Conservation (phyloP, 2,888 invertebrate species). For the Sinohyriopsis cumingii region DNA sequence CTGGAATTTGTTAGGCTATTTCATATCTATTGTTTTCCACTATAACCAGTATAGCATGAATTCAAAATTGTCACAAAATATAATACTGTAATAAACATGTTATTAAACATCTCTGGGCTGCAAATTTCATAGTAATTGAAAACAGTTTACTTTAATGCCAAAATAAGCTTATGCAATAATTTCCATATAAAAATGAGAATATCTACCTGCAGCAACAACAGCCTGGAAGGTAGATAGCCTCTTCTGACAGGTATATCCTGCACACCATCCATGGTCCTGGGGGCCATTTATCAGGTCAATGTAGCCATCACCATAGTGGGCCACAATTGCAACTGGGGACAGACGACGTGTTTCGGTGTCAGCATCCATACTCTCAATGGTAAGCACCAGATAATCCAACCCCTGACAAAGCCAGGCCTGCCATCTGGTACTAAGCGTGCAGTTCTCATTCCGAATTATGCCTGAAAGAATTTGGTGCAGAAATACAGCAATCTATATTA, state of each 20-base stretch:
- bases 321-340: slow-evolving; percentile 60
- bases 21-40: too few relatives aligned
- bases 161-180: too few relatives aligned
- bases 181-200: too few relatives aligned
- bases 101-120: too few relatives aligned
- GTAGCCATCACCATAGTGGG: slow-evolving; percentile 35
- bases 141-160: too few relatives aligned
- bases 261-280: slow-evolving; percentile 70
- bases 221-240: slow-evolving; percentile 64
- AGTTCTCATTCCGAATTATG: slow-evolving; percentile 12
- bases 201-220: slow-evolving; percentile 54
- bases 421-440: slow-evolving; percentile 38
- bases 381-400: slow-evolving; percentile 52
- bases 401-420: slow-evolving; percentile 55
- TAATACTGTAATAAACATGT: too few relatives aligned
- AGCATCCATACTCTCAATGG: slow-evolving; percentile 64
- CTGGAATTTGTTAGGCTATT: too few relatives aligned
- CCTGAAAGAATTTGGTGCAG: not conserved
- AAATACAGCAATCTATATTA: too few relatives aligned
- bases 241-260: slow-evolving; percentile 68
- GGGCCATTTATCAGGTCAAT: slow-evolving; percentile 70
- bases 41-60: too few relatives aligned
- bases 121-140: too few relatives aligned
- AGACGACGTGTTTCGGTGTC: slow-evolving; percentile 67
- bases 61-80: too few relatives aligned